Evolutionary conservation across 2,888 invertebrate genomes (phyloP), one percentile per base, ranked within the genome.

Genomic region (Anoncus sp.): DNA sequence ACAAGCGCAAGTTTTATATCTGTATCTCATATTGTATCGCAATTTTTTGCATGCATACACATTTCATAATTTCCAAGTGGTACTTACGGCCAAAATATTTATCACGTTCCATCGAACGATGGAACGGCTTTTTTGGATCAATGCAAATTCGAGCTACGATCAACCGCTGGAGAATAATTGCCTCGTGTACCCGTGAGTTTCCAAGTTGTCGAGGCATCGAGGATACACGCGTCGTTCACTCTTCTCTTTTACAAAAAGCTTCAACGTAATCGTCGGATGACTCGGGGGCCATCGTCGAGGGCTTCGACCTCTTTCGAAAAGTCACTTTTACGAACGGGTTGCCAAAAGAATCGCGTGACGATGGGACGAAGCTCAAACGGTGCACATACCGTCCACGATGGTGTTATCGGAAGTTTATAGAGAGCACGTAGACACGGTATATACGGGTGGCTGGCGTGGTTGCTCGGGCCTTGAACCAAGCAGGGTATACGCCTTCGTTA

Each of bases 351-450:
- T 87, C 86, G 87, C 87, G 87, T 87, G 87, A 87, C 86, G 83
- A 79, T 83, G 81, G 57, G 69, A 55, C 63, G 22, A 45, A 31
- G 35, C 12, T 43, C 9, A 27, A 63, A 57, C 66, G 63, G n/a
- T n/a, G 65, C 60, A 70, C 70, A 67, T 20, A 47, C 18, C 55
- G 70, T 62, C 71, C 35, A 55, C 51, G 62, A 72, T 31, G 80
- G 85, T 85, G 87, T 84, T 86, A 81, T 85, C 87, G 88, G 69
- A 71, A 80, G 81, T 79, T 73, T 77, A n/a, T n/a, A 43, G 73
- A 59, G 57, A 75, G 86, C 84, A 49, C 87, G 85, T 86, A 88
- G 86, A 87, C 87, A 86, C n/a, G n/a, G n/a, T 87, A 85, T 85
- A 85, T 83, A 85, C 47, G 62, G 67, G 63, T 74, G 73, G 55